Percentiles rank a stretch among this genome's conserved stretches.
Conservation (phyloP, 2,113 vertebrate species). For the Fregetta grallaria region DNA sequence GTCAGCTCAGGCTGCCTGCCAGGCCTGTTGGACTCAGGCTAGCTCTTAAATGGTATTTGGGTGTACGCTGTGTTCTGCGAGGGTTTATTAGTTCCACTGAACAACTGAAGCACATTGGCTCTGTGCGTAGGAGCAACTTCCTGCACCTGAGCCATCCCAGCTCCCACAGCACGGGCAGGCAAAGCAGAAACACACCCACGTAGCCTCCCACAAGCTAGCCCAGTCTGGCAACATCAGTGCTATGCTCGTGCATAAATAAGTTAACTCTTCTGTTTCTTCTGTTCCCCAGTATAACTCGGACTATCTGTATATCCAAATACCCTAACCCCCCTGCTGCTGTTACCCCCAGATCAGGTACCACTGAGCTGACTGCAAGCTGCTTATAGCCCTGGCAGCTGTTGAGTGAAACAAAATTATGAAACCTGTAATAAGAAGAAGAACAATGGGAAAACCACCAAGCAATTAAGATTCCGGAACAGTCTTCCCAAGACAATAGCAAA, state of each 20-base stretch:
- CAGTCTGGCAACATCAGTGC: neutral
- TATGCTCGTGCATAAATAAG: neutral
- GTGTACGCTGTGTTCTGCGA: neutral
- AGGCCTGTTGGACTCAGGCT: neutral
- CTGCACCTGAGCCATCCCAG: neutral
- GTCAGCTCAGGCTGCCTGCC: neutral
- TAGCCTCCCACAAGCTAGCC: neutral
- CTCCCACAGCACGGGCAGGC: neutral
- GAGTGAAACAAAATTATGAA: neutral
- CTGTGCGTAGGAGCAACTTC: neutral
- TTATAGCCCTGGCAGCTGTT: neutral
- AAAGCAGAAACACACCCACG: neutral
- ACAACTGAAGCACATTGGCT: neutral
- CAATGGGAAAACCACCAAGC: neutral
- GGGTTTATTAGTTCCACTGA: neutral
- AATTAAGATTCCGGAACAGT: neutral
- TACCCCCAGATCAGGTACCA: neutral
- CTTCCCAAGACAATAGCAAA: neutral
- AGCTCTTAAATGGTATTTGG: neutral
- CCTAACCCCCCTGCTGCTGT: neutral
- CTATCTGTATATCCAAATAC: neutral
- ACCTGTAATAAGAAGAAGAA: neutral
- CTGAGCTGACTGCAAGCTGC: neutral
- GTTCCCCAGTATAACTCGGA: neutral
- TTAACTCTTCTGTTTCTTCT: neutral